phyloP scores from a whole-genome alignment of 92 coral and sea anemone species.

The Actinostola sp. region DNA sequence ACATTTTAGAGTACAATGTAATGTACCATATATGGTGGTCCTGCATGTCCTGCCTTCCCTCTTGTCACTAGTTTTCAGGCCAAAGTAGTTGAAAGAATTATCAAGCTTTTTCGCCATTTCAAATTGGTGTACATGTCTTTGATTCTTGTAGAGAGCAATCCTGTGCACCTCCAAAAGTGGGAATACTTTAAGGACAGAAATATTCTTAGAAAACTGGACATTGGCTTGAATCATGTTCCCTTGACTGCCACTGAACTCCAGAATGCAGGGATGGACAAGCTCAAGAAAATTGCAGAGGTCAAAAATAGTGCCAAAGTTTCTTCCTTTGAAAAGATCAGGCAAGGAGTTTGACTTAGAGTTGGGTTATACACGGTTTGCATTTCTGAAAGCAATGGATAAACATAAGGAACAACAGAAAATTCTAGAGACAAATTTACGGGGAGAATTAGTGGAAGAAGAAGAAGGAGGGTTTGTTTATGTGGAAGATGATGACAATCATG shows the following conservation, averaged over 20 bases:
- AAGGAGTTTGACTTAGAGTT: conserved; percentile 38
- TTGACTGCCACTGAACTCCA: conserved; percentile 7
- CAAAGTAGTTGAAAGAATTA: too few relatives aligned
- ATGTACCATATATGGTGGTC: too few relatives aligned
- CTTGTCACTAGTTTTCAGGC: too few relatives aligned
- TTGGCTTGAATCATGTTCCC: conserved; percentile 19
- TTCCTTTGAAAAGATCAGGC: conserved; percentile 25
- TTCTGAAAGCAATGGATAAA: conserved; percentile 35
- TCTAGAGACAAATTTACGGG: neutral
- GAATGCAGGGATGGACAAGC: neutral
- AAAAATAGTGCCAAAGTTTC: conserved; percentile 14
- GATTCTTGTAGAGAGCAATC: conserved; percentile 23
- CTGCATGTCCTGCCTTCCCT: too few relatives aligned
- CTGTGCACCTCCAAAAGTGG: conserved; percentile 31
- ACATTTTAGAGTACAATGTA: too few relatives aligned
- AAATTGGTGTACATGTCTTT: neutral
- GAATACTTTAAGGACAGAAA: conserved; percentile 35
- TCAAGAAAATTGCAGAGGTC: neutral
- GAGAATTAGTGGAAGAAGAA: neutral
- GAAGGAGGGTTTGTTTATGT: neutral
- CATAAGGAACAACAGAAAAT: conserved; percentile 34
- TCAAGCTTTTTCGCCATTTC: neutral
- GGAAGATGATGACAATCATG: neutral
- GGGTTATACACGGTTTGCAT: conserved; percentile 46
- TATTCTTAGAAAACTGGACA: conserved; percentile 34